Conservation (phyloP, 1,140 invertebrate species). For the Drosophila auraria region DNA sequence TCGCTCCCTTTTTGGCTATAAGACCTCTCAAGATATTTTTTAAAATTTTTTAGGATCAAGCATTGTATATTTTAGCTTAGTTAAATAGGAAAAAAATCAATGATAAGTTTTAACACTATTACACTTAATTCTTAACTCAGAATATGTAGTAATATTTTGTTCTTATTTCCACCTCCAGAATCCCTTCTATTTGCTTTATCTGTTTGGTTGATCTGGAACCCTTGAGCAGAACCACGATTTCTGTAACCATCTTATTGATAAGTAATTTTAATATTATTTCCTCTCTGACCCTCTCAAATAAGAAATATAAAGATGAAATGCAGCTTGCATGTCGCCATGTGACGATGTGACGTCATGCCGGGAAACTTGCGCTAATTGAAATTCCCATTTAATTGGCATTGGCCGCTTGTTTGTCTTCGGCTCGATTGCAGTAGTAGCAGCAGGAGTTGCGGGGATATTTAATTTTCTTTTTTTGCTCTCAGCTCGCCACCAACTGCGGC, state of each 20-base stretch:
- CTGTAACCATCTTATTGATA: constrained; percentile 14
- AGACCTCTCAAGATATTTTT: no score
- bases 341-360: constrained; percentile 57
- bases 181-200: neutral
- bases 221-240: neutral
- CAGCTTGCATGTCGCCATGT: neutral
- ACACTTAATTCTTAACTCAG: no score
- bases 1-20: no score
- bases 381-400: constrained; percentile 82
- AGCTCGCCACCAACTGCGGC: constrained; percentile 39
- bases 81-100: neutral
- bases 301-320: no score
- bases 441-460: constrained; percentile 35
- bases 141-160: neutral
- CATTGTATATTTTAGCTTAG: no score
- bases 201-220: neutral
- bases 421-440: constrained; percentile 54
- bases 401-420: constrained; percentile 78
- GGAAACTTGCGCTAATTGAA: constrained; percentile 80
- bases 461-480: constrained; percentile 38
- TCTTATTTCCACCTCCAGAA: neutral
- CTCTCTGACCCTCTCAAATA: neutral
- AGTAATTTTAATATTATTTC: constrained; percentile 37
- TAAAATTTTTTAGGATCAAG: no score
- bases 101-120: no score